A percentile compares a stretch with the other conserved stretches of the same genome.
Evolutionary conservation across 2,797 vertebrate species (phyloP).

Genomic region (Megalops cyprinoides): DNA sequence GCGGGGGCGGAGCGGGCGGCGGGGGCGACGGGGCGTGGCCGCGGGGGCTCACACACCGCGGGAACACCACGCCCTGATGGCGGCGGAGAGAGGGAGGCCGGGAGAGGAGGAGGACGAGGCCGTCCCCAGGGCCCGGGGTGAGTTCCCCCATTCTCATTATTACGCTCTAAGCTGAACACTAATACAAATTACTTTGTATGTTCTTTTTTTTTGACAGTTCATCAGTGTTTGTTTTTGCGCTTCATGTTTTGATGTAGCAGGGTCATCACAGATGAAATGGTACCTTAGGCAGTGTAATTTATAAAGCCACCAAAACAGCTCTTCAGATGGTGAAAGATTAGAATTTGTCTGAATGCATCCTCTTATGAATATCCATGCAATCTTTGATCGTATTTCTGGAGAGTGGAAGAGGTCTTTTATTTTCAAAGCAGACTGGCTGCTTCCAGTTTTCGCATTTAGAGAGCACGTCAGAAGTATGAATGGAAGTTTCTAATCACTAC

Average conservation of each 20-base stretch:
- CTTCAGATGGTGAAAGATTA: constrained; percentile 4
- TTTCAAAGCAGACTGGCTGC: constrained; percentile 26
- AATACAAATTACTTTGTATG: not conserved
- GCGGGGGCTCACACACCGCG: constrained; percentile 71
- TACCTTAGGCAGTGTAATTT: not conserved
- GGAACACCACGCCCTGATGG: constrained; percentile 77
- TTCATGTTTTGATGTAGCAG: constrained; percentile 31
- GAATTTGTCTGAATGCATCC: constrained; percentile 34
- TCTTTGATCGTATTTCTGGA: constrained; percentile 43
- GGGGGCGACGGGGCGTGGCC: constrained; percentile 70
- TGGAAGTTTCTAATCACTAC: too few relatives aligned
- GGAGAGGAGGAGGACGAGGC: constrained; percentile 43
- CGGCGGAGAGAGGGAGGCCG: constrained; percentile 31
- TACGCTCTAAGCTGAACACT: not conserved
- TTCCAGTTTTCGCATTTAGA: constrained; percentile 27
- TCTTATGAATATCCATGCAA: constrained; percentile 55
- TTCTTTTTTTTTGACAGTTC: constrained; percentile 41
- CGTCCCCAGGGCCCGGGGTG: constrained; percentile 55
- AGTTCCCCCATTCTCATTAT: constrained; percentile 12
- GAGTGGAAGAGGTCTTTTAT: constrained; percentile 45
- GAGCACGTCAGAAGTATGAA: constrained; percentile 33
- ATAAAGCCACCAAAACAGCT: constrained; percentile 8
- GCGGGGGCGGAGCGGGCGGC: constrained; percentile 65
- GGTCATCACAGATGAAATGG: constrained; percentile 15
- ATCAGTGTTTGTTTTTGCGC: constrained; percentile 49